These are phyloP conservation scores for Himalopsyche phryganea DNA, from an alignment of 1,140 invertebrate species.

Conservation along the genomic window DNA sequence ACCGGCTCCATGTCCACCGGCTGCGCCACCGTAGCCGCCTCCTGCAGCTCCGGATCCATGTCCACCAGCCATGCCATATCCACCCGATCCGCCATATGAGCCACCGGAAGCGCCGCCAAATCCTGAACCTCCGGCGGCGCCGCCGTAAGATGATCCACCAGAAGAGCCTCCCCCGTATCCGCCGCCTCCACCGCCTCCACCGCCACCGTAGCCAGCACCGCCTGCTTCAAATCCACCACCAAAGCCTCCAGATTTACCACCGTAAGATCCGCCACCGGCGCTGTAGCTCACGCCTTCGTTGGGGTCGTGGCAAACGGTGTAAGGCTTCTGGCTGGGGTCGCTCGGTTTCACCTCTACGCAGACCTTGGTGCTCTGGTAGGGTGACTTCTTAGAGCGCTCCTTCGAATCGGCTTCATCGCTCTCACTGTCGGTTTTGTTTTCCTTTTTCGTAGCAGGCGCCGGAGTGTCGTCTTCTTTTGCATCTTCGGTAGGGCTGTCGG, in stretches of 20 bases:
- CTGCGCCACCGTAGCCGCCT: neutral
- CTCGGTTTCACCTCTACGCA: conserved; percentile 22
- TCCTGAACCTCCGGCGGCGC: conserved; percentile 2
- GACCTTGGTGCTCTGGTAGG: conserved; percentile 37
- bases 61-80: conserved; percentile 6
- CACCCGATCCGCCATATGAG: conserved; percentile 2
- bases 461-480: neutral
- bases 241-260: neutral
- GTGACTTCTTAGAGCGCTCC: conserved; percentile 27
- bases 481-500: neutral
- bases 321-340: conserved; percentile 29
- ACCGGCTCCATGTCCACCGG: neutral
- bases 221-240: conserved; percentile 8
- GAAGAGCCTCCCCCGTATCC: neutral
- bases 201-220: conserved; percentile 20
- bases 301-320: conserved; percentile 21
- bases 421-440: neutral
- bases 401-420: conserved; percentile 19
- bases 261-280: conserved; percentile 16
- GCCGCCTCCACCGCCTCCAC: conserved; percentile 24
- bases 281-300: conserved; percentile 6
- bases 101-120: conserved; percentile 2
- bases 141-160: neutral
- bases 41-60: neutral
- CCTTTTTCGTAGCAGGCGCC: neutral